Evolutionary conservation across 2,797 vertebrate genomes (phyloP), one percentile per base, ranked within the genome.

Genomic region (Acropternis orthonyx): DNA sequence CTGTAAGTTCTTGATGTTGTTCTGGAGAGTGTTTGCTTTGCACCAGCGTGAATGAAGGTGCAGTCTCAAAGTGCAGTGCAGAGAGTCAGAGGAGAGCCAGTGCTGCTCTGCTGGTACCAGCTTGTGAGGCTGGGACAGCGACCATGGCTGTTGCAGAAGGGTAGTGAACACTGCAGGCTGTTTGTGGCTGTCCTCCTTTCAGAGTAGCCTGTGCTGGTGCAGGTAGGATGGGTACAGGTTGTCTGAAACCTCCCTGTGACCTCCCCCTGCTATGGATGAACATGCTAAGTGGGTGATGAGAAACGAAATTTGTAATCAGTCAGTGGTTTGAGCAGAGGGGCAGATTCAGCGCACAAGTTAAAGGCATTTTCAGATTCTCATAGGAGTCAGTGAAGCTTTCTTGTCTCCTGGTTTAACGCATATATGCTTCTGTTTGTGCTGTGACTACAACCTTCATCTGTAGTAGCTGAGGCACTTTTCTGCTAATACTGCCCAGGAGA

Each of bases 1-100:
- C 99, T 21, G 99, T 99, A 95, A 99, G 99, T 99, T 93, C 82
- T 48, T 71, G 27, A 5, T 78, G 8, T 75, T 71, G 15, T 79
- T 95, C 16, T 84, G 46, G 52, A 19, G 87, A 41, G n/a, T 1
- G 7, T 75, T 66, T 6, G 15, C 34, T 80, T 84, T 92, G 66
- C 51, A 23, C 18, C 51, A 58, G 48, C 0, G 0, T 34, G 44
- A 41, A 12, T 0, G 0, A 67, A 54, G 27, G 4, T 79, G 41
- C 6, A 2, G 27, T 75, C 28, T 23, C 56, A 1, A 73, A 75
- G 32, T 1, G 20, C 59, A 6, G 51, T 51, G 26, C 23, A 12
- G n/a, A 10, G 37, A 69, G 76, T 43, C 58, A 32, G 28, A 19
- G 14, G 21, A 30, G 16, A 39, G 48, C 21, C 61, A 27, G 13